These are phyloP conservation scores for Platycheirus rosarum DNA, from an alignment of 2,888 invertebrate species.

Conservation along the genomic window DNA sequence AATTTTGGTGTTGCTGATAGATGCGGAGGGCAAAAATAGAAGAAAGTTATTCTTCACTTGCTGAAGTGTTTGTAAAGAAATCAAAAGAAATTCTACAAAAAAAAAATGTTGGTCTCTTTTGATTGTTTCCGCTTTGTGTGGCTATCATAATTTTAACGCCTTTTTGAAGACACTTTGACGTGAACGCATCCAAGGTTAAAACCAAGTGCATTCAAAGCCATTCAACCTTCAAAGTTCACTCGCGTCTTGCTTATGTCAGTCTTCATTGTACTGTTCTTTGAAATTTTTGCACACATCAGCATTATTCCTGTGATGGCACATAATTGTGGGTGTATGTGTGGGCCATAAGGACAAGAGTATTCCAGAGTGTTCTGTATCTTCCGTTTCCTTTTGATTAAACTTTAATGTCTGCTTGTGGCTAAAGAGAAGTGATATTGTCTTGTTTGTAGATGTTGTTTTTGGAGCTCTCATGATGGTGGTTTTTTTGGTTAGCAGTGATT, in stretches of 20 bases:
- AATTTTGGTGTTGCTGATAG: too few species aligned
- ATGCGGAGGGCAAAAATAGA: too few species aligned
- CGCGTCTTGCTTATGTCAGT: slow-evolving; percentile 4
- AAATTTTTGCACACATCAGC: not conserved
- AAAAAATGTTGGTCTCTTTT: too few species aligned
- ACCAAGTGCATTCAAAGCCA: slow-evolving; percentile 19
- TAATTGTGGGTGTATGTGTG: slow-evolving; percentile 8
- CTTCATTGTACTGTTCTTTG: not conserved
- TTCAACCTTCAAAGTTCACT: slow-evolving; percentile 7
- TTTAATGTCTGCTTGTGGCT: slow-evolving; percentile 64
- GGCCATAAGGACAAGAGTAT: slow-evolving; percentile 59
- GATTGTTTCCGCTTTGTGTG: too few species aligned
- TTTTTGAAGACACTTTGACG: too few species aligned
- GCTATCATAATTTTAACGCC: too few species aligned
- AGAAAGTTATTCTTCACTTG: too few species aligned
- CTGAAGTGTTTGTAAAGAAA: too few species aligned
- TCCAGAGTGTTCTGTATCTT: slow-evolving; percentile 27
- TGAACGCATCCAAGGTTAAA: not conserved
- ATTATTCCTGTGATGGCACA: not conserved
- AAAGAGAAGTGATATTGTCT: slow-evolving; percentile 25
- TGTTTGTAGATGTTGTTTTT: not conserved
- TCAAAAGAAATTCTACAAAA: too few species aligned
- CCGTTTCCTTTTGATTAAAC: slow-evolving; percentile 65
- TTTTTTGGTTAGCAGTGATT: slow-evolving; percentile 42
- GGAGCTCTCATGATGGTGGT: not conserved